Evolutionary conservation across 2,797 vertebrate genomes (phyloP).

Genomic region (Artibeus jamaicensis): DNA sequence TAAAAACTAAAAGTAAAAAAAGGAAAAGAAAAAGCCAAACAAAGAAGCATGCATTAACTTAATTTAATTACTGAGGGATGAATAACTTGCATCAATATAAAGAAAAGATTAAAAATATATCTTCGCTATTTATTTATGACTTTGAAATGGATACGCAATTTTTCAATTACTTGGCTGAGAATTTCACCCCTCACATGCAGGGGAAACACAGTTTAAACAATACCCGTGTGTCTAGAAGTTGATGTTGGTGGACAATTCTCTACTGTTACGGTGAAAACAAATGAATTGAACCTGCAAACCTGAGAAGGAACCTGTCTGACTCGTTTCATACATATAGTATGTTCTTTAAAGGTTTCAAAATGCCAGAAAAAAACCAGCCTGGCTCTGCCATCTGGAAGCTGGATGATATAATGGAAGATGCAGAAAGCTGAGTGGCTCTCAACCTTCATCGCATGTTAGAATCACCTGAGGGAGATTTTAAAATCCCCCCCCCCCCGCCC

Average conservation of each 20-base stretch:
- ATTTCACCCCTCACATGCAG: neutral
- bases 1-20: neutral
- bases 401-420: neutral
- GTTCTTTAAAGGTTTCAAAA: constrained; percentile 58
- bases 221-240: constrained; percentile 37
- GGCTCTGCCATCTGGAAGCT: neutral
- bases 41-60: constrained; percentile 10
- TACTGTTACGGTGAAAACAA: constrained; percentile 47
- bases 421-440: neutral
- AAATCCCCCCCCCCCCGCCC: neutral
- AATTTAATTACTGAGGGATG: neutral
- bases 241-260: constrained; percentile 59
- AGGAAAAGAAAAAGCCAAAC: constrained; percentile 3
- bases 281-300: constrained; percentile 5
- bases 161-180: constrained; percentile 14
- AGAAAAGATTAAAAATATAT: constrained; percentile 33
- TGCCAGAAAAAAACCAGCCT: neutral
- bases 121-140: neutral
- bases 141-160: constrained; percentile 13
- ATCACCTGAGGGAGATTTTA: neutral
- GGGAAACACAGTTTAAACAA: constrained; percentile 48
- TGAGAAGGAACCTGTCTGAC: constrained; percentile 66
- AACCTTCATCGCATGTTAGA: neutral
- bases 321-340: constrained; percentile 12
- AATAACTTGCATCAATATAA: constrained; percentile 27